Evolutionary conservation across 2,113 vertebrate species (phyloP).

Genomic region (Nesospiza acunhae): DNA sequence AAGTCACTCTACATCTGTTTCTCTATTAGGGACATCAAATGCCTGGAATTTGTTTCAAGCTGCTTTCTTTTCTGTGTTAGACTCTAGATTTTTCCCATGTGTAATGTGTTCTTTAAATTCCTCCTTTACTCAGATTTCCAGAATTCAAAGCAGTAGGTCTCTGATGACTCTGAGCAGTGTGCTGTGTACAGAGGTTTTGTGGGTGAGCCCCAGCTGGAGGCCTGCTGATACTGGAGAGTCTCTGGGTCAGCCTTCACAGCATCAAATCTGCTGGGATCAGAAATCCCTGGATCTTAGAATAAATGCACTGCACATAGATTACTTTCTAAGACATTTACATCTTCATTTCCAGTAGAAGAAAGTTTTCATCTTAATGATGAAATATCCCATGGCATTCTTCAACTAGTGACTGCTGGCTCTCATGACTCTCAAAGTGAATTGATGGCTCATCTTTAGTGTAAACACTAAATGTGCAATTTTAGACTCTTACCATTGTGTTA

Average conservation of each 20-base stretch:
- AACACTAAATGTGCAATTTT: neutral
- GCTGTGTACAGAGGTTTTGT: rapidly evolving
- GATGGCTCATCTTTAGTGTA: neutral
- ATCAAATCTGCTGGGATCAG: neutral
- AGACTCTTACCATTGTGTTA: neutral
- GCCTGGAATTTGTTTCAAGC: neutral
- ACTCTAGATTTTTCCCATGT: neutral
- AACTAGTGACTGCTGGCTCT: rapidly evolving
- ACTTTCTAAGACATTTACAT: neutral
- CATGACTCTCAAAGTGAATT: neutral
- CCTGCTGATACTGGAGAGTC: too few species aligned
- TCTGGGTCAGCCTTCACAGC: neutral
- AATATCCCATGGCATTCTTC: neutral
- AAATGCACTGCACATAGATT: neutral
- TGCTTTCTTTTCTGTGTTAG: neutral
- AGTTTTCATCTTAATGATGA: neutral
- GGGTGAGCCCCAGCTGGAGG: neutral
- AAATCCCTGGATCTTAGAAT: neutral
- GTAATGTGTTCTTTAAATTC: neutral
- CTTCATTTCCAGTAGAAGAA: neutral
- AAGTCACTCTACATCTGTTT: neutral
- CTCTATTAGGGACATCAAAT: neutral
- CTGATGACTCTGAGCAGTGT: neutral
- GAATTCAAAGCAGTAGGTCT: neutral
- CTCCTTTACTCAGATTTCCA: neutral